Base-by-base conservation (phyloP, 2,888 invertebrate species). In the Parnassius smintheus region DNA sequence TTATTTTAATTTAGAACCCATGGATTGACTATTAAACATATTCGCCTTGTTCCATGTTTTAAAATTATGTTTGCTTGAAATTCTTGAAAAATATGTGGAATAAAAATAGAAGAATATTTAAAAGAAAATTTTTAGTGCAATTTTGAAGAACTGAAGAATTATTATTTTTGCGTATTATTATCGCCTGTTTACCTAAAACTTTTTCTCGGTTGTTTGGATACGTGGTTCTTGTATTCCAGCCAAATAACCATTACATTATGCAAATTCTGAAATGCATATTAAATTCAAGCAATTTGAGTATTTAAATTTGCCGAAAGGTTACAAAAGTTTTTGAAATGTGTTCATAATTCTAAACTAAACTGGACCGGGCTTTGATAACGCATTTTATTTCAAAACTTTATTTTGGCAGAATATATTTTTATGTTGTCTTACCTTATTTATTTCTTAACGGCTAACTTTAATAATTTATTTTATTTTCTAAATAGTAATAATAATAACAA, bases 211-310 rank as follows among this genome's bases (percentile, higher is more conserved):
- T 11, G 53, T 62, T 62, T 56, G 18, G 46, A 52, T 61, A 41
- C 18, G 35, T 46, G 22, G 62, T 11, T 57, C 49, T 42, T 48
- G 57, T 48, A 57, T 52, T 56, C 57, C 52, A 62, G 48, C 56
- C 57, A 42, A 57, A 57, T 62, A 57, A 52, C 57, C 48, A 22
- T 62, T 52, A 41, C 18, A 49, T 49, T 52, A 62, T 62, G 56
- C 56, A 52, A 61, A 56, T 61, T 56, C 41, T 48, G 57, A 62
- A 61, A 61, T 22, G 52, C 57, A 48, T 57, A 57, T 62, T 57
- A 56, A 53, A 57, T 57, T 62, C 41, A 48, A 56, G 52, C 13
- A 62, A 62, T 57, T 62, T 57, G 42, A 62, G 53, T 57, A 62
- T 62, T 57, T 57, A 62, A 62, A 56, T 62, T 56, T 9, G 22